Evolutionary conservation across 2,888 invertebrate genomes (phyloP), one percentile per base, ranked within the genome.

Genomic region (Melipona beecheii): DNA sequence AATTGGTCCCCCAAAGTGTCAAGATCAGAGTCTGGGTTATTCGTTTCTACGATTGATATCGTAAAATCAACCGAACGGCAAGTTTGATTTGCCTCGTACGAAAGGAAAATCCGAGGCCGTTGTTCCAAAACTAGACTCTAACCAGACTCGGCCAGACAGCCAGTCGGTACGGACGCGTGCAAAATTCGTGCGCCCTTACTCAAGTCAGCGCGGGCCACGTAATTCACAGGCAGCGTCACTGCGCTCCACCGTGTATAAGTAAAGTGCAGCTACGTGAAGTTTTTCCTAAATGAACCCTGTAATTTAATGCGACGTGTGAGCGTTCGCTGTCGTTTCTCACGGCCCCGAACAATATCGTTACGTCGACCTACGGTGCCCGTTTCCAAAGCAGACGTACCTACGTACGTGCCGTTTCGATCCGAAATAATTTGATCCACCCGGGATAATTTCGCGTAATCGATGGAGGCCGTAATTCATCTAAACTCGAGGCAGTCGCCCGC

Each of bases 221-320:
- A 80, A 81, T 74, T 81, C 73, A 64, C 81, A 56, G 68, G 31
- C 52, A 43, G 43, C 56, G 81, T 69, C 64, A 64, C 64, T 52
- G 52, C 49, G 64, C 54, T 43, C 66, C 56, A 64, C 19, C 69
- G 36, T 81, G 70, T 74, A 66, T 81, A 69, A 81, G 74, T 74
- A 81, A 75, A 82, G 81, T 62, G 75, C 68, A 78, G 62, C 83
- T 64, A 73, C 83, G 83, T 82, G 83, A 83, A 83, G 75, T 82
- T 83, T 75, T 82, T 82, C 83, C 68, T 62, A 76, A 81, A 82
- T 56, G 75, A 83, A 64, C 82, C 13, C 56, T 36, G 83, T 82
- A 83, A 83, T 83, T 83, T 72, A 83, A 82, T 82, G 56, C 82
- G 82, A 82, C 83, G 76, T 69, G 82, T 69, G 76, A 83, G 71